A percentile compares a stretch with the other conserved stretches of the same genome.
phyloP scores from a whole-genome alignment of 2,888 invertebrate genomes.

The Agapostemon virescens region DNA sequence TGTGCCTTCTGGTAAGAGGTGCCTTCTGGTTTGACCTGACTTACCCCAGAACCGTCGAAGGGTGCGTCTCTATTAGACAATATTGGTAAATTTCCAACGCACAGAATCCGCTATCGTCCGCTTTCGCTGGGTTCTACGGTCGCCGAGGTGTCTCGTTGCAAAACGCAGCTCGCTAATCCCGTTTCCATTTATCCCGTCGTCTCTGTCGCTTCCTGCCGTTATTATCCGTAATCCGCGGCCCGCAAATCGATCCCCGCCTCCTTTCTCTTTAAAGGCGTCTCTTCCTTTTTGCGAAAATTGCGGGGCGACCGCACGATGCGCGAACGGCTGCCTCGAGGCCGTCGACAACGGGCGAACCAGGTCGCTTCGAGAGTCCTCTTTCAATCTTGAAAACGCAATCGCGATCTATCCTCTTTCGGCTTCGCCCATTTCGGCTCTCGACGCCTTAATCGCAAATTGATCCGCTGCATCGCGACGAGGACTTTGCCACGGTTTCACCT shows the following conservation, averaged over 20 bases:
- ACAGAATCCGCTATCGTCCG: too few relatives aligned
- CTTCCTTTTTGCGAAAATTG: constrained; percentile 22
- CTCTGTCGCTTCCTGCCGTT: neutral
- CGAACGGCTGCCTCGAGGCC: neutral
- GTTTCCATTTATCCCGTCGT: constrained; percentile 3
- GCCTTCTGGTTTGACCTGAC: too few relatives aligned
- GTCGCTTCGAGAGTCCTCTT: constrained; percentile 10
- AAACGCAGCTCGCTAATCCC: constrained; percentile 4
- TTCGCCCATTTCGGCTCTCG: constrained; percentile 1
- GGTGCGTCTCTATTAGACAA: too few relatives aligned
- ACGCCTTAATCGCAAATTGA: neutral
- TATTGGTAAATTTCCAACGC: too few relatives aligned
- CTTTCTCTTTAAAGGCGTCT: constrained; percentile 21
- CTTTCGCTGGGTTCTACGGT: neutral
- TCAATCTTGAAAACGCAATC: neutral
- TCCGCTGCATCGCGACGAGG: neutral
- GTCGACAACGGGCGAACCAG: constrained; percentile 11
- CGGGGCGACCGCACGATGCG: constrained; percentile 13
- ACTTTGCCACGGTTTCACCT: neutral
- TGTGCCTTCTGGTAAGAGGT: too few relatives aligned
- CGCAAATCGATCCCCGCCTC: constrained; percentile 10
- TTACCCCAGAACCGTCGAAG: too few relatives aligned
- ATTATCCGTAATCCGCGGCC: neutral
- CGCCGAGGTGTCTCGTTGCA: neutral
- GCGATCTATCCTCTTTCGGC: neutral